These are phyloP conservation scores for Tauraco erythrolophus DNA, from an alignment of 2,113 vertebrate species.

Conservation along the genomic window DNA sequence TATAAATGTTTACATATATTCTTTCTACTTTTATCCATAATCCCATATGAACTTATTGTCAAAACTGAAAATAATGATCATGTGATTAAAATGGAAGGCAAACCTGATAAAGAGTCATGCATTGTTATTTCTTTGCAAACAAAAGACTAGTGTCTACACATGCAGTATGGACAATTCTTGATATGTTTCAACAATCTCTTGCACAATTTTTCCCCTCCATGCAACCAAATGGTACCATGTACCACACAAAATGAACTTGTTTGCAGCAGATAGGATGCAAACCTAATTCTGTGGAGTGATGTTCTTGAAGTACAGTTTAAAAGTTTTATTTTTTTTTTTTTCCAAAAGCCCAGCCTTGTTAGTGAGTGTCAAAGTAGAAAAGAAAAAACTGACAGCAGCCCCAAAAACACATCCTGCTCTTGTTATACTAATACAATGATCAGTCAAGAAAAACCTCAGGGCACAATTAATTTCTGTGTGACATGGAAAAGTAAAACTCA, in stretches of 20 bases:
- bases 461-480: not conserved
- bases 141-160: not conserved
- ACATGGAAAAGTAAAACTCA: not conserved
- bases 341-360: not conserved
- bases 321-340: not conserved
- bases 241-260: not conserved
- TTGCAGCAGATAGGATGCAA: not conserved
- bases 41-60: not conserved
- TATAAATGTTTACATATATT: not conserved
- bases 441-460: not conserved
- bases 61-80: not conserved
- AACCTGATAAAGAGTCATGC: not conserved
- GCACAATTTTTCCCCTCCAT: not conserved
- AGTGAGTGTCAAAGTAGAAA: not conserved
- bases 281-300: not conserved
- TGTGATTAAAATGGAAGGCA: constrained; percentile 20
- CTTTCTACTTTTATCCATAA: not conserved
- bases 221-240: not conserved
- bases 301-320: not conserved
- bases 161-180: not conserved
- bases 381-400: not conserved
- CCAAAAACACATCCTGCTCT: not conserved
- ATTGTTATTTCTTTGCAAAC: not conserved
- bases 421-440: not conserved
- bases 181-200: not conserved